Evolutionary conservation across 2,797 vertebrate species (phyloP), one percentile per base, ranked within the genome.

Genomic region (Argyrosomus regius): DNA sequence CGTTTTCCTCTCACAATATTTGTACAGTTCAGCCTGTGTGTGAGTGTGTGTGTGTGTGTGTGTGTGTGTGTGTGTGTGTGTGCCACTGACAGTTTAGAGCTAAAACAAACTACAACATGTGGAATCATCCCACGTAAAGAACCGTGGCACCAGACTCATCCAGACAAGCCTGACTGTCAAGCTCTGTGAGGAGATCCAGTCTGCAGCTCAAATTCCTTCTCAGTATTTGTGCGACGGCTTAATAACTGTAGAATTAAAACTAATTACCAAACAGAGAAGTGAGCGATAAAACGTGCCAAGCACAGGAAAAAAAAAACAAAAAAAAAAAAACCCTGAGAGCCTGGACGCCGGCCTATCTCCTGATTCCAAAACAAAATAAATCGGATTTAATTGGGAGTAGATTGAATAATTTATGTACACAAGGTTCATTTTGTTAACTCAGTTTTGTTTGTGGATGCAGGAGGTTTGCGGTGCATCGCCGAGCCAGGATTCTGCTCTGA

Each of bases 231-330:
- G 83, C 82, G 82, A 87, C 76, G 39, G 64, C 80, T 89, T 91
- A 91, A 91, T 92, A 87, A 89, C 87, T 61, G 81, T 76, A 86
- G 83, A 91, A 93, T 92, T 90, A 91, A 39, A 90, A 90, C 85
- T 85, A 90, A 91, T 92, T 90, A 87, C 83, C 35, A 88, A 91
- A 88, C 87, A 88, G 83, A 83, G 35, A 81, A 77, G 81, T 81
- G 57, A 82, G 87, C 73, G 63, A 81, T 75, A 39, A 71, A 10
- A 28, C 22, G 39, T 65, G 82, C 82, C 82, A 81, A 81, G 80
- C 79, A 74, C 59, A 17, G 48, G 64, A 81, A 2, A 35, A 35
- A 35, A 22, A 22, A 22, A 22, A n/a, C n/a, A 7, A 31, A 31
- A 31, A 31, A 31, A 31, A 31, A 35, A 7, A 35, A 77, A 60